Evolutionary conservation across 2,888 invertebrate genomes (phyloP).

Genomic region (Rhopalosiphum nymphaeae): DNA sequence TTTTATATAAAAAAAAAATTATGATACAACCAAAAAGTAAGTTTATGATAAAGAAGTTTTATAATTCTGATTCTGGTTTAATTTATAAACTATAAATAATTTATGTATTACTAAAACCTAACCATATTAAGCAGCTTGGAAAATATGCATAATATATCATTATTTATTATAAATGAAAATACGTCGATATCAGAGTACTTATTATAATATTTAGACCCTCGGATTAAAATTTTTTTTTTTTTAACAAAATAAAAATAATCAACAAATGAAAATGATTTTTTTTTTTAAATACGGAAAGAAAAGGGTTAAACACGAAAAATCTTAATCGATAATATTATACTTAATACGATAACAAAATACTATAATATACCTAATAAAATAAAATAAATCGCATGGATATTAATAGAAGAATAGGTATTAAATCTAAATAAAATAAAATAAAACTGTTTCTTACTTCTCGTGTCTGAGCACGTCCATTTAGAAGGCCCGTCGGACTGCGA

Average conservation of each 20-base stretch:
- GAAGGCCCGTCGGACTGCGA: constrained; percentile 12
- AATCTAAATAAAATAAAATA: neutral
- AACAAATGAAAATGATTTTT: too few relatives aligned
- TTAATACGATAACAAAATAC: too few relatives aligned
- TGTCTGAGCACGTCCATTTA: constrained; percentile 47
- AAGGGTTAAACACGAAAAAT: neutral
- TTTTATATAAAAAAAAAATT: neutral
- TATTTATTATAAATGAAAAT: neutral
- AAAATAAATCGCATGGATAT: too few relatives aligned
- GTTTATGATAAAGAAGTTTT: neutral
- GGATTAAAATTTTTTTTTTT: too few relatives aligned
- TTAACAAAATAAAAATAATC: too few relatives aligned
- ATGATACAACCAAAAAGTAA: neutral
- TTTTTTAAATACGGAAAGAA: neutral
- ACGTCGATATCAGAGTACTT: too few relatives aligned
- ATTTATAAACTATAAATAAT: neutral
- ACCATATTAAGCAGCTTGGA: neutral
- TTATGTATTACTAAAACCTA: neutral
- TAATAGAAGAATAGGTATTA: neutral
- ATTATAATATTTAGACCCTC: too few relatives aligned
- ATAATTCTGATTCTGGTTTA: neutral
- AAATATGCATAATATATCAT: neutral
- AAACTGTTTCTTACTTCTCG: constrained; percentile 36
- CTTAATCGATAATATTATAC: neutral
- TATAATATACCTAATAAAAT: too few relatives aligned